Evolutionary conservation across 2,888 invertebrate species (phyloP).

Genomic region (Lepas anatifera): DNA sequence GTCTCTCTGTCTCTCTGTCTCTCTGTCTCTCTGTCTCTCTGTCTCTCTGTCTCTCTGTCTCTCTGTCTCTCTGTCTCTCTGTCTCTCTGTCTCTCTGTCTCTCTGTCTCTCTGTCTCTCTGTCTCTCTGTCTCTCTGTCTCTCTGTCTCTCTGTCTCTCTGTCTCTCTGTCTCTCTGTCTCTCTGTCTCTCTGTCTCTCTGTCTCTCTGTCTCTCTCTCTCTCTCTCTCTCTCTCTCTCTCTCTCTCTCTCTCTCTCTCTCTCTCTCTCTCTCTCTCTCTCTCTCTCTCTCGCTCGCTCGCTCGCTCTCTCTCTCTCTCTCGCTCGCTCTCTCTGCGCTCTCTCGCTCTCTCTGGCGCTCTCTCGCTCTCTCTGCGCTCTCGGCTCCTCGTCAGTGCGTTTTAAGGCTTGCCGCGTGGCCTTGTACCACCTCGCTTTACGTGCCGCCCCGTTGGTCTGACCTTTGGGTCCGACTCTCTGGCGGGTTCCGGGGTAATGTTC

Average conservation of each 20-base stretch:
- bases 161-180: constrained; percentile 10
- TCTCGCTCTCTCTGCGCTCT: neutral
- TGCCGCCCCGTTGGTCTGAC: too few relatives aligned
- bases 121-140: constrained; percentile 11
- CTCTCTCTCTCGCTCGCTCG: neutral
- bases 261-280: neutral
- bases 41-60: constrained; percentile 27
- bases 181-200: neutral
- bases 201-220: neutral
- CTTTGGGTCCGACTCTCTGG: too few relatives aligned
- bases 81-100: constrained; percentile 18
- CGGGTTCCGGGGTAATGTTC: too few relatives aligned
- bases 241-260: constrained; percentile 14
- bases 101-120: constrained; percentile 19
- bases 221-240: constrained; percentile 6
- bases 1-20: constrained; percentile 24
- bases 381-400: too few relatives aligned
- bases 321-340: neutral
- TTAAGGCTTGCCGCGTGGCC: too few relatives aligned
- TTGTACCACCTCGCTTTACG: too few relatives aligned
- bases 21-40: constrained; percentile 26
- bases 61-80: constrained; percentile 18
- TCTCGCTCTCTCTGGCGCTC: neutral
- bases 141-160: neutral
- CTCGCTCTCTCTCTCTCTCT: neutral